Evolutionary conservation across 2,888 invertebrate genomes (phyloP), one percentile per base, ranked within the genome.

Genomic region (Spilarctia lutea): DNA sequence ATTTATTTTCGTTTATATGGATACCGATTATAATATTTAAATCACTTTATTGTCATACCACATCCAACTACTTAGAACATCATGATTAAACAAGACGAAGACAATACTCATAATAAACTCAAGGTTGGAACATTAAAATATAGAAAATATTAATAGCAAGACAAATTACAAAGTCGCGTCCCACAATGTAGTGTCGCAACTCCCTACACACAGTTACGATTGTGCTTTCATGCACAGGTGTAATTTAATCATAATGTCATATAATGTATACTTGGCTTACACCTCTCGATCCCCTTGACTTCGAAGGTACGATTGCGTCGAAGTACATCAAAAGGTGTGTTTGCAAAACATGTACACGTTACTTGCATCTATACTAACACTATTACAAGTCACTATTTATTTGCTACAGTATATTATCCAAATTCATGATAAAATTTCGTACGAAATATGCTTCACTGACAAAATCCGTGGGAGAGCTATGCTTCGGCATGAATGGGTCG

Each of bases 31-130:
- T 20, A 16, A 48, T 30, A 35, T 52, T 16, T 30, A 27, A 7
- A 4, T 0, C 0, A 42, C 20, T 18, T 20, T 13, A 30, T 60
- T 70, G 11, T 20, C 11, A 82, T 85, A 79, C 79, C 87, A 83
- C 79, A 83, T 83, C 83, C 81, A 85, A 66, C 69, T 68, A 73
- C 79, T 80, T 79, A 75, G 66, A 73, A 79, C 80, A 85, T 80
- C 85, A 80, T 71, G 76, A 81, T 77, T 80, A 82, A 75, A 30
- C 71, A 85, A 79, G 81, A 80, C 73, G 83, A 89, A 93, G 89
- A 94, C 92, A 94, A 94, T 92, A 83, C 84, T 78, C 83, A 76
- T 89, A 93, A 92, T 91, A 90, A 81, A 90, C 89, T 88, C 94
- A 94, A 94, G 94, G 94, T 92, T 90, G 86, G 75, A 84, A 83